Base-by-base conservation (phyloP, 2,888 invertebrate species). In the Patella pellucida region DNA sequence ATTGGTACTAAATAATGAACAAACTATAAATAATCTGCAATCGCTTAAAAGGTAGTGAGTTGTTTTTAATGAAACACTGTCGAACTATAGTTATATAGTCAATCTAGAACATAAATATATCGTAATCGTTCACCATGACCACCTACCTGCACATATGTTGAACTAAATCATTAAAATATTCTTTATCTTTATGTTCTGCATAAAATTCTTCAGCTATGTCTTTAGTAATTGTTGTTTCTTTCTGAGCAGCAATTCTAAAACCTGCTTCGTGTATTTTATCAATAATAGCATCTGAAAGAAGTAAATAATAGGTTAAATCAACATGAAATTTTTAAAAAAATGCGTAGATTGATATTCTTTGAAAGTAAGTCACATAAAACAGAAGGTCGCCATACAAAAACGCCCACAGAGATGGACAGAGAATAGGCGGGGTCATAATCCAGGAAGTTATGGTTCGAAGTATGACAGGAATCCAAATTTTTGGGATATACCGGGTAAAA, bases 261-360 rank as follows among this genome's bases (percentile, higher is more conserved):
- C 90, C 91, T 41, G 89, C 88, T 68, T 91, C 88, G 50, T 88
- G 86, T 72, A 91, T 90, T 79, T 85, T 89, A 11, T 87, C 81
- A 74, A 91, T 86, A 76, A 91, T 91, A 27, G 88, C 89, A 81
- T 90, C 91, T 90, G 83, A 68, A 82, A 79, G 52, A 54, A 73
- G 16, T 16, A 31, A 68, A 54, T 31, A 3, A 31, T 31, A 31
- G 31, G 3, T 3, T 31, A 4, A 31, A 4, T 31, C 2, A 2
- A 31, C 31, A 31, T 31, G 31, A 31, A 31, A 3, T 31, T 31
- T 2, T 31, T 2, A 27, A 27, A n/a, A n/a, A n/a, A n/a, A n/a
- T n/a, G n/a, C n/a, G n/a, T n/a, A n/a, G n/a, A n/a, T n/a, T n/a
- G n/a, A n/a, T 31, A 31, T 5, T 31, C 31, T 31, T 31, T 31